Percentiles rank a stretch among this genome's conserved stretches.
phyloP scores from a whole-genome alignment of 2,888 invertebrate species.

The Aromia moschata region DNA sequence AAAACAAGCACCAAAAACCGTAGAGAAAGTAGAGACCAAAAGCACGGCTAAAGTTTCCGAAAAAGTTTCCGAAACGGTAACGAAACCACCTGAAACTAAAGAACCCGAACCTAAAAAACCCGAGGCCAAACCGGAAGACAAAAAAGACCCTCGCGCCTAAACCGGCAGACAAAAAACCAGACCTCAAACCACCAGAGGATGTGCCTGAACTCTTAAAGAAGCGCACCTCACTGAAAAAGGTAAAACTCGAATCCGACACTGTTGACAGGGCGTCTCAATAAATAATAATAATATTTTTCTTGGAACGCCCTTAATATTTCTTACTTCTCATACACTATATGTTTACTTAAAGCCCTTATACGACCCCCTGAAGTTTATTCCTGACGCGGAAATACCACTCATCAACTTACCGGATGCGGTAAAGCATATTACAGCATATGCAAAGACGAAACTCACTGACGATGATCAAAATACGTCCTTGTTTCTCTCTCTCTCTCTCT shows the following conservation, averaged over 20 bases:
- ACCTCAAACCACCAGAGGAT: constrained; percentile 44
- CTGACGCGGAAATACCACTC: constrained; percentile 33
- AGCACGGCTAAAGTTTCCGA: not conserved
- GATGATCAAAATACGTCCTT: constrained; percentile 12
- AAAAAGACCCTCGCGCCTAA: constrained; percentile 27
- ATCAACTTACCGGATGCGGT: constrained; percentile 34
- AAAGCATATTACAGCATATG: no score
- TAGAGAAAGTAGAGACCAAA: constrained; percentile 22
- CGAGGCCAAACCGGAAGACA: constrained; percentile 30
- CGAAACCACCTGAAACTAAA: constrained; percentile 42
- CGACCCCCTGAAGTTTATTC: constrained; percentile 35
- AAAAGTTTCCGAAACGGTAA: constrained; percentile 58
- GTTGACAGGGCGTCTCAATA: not conserved
- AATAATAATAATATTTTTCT: not conserved
- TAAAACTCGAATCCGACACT: constrained; percentile 29
- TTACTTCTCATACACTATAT: constrained; percentile 2
- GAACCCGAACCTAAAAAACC: constrained; percentile 35
- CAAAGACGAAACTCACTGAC: not conserved
- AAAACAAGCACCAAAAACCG: constrained; percentile 20
- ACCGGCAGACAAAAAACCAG: constrained; percentile 38
- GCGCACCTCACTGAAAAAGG: constrained; percentile 47
- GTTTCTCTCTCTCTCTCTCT: no score
- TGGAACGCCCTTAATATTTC: no score
- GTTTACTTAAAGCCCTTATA: constrained; percentile 22
- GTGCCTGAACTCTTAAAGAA: constrained; percentile 47